Evolutionary conservation across 1,140 invertebrate species (phyloP), one percentile per base, ranked within the genome.

Genomic region (Megathymus violae): DNA sequence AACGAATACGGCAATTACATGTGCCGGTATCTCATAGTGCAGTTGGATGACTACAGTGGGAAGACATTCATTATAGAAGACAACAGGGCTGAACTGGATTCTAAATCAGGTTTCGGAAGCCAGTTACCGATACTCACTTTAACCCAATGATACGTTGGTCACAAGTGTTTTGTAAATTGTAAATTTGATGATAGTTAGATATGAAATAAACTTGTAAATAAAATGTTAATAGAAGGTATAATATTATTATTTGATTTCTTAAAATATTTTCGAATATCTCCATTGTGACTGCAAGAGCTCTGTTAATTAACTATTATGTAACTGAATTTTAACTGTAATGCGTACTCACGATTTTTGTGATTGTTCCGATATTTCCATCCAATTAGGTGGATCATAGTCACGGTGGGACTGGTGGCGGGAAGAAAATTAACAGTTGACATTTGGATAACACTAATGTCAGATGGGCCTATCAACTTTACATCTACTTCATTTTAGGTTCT

Each of bases 1-100:
- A 94, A 96, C 91, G 92, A 94, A 25, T 92, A 92, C 69, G 95
- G 95, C 3, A 93, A 95, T 41, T 97, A 95, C 81, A 93, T 95
- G 64, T 98, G 96, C 77, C 92, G 94, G 65, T 98, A 97, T 86
- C 78, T 98, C 22, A 94, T 97, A 77, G 95, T 98, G 0, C 94
- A 97, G 89, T 85, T 97, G 5, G 95, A 97, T 85, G 94, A 96
- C 75, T 95, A 95, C 81, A 93, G 94, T 44, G 91, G 92, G 41
- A 93, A 93, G 69, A 93, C 94, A 13, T 95, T 97, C 60, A 93
- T 96, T 27, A 81, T 96, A 64, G 95, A 96, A 92, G 95, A 96
- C 70, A 96, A 96, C 73, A 92, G 95, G 70, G 91, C 89, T 34
- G 77, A 80, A 38, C 62, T 90, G 14, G 91, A 91, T 52, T 27